Evolutionary conservation across 2,888 invertebrate genomes (phyloP).

Genomic region (Mylabris sibirica): DNA sequence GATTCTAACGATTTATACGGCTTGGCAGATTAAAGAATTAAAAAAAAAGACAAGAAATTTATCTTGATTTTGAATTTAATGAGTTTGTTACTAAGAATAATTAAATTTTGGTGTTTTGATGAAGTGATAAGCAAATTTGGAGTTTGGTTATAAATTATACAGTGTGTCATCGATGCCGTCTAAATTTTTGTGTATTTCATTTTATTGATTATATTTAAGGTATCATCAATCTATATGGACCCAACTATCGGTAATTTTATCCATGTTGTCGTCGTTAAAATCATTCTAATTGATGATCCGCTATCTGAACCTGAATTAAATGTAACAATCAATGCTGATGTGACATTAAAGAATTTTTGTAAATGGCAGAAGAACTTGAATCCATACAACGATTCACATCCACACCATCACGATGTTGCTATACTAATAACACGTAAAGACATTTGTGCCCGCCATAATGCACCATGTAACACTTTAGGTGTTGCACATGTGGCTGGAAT

Average conservation of each 20-base stretch:
- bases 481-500: constrained; percentile 90
- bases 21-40: background rate
- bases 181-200: background rate
- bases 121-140: background rate
- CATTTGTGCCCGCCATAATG: constrained; percentile 69
- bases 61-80: background rate
- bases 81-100: background rate
- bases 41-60: background rate
- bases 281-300: constrained; percentile 78
- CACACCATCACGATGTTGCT: constrained; percentile 90
- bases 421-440: constrained; percentile 83
- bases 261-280: constrained; percentile 87
- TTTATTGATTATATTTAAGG: constrained; percentile 57
- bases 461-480: constrained; percentile 76
- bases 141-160: background rate
- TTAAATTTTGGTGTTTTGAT: background rate
- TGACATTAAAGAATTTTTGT: constrained; percentile 85
- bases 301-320: constrained; percentile 68
- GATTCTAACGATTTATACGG: constrained; percentile 11
- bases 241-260: constrained; percentile 91
- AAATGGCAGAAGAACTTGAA: constrained; percentile 81
- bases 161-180: background rate
- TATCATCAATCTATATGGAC: constrained; percentile 82
- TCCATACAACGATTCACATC: constrained; percentile 78
- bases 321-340: constrained; percentile 82